A percentile compares a stretch with the other conserved stretches of the same genome.
Conservation (phyloP, 2,797 vertebrate genomes). For the Lepidocolaptes lacrymiger region DNA sequence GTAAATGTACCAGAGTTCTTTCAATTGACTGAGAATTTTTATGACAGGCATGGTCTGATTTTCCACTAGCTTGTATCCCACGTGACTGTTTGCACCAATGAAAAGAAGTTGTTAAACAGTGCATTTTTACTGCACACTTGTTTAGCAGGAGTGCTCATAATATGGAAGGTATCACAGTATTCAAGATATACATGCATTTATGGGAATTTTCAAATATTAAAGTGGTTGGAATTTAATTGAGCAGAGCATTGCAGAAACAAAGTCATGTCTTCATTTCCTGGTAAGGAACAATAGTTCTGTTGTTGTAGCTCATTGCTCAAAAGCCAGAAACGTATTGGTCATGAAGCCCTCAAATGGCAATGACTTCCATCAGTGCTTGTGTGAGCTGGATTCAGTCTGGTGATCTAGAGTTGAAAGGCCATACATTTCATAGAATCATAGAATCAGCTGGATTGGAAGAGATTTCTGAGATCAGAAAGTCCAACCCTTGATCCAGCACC, state of each 20-base stretch:
- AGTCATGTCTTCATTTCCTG: neutral
- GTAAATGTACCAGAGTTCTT: neutral
- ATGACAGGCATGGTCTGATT: neutral
- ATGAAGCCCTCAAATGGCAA: neutral
- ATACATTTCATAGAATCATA: neutral
- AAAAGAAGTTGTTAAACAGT: neutral
- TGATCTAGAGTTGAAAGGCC: neutral
- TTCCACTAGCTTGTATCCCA: neutral
- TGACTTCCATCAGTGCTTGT: neutral
- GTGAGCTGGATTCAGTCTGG: neutral
- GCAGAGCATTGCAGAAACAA: neutral
- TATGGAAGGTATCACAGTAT: neutral
- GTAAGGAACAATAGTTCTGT: neutral
- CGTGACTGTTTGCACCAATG: neutral
- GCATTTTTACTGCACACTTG: neutral
- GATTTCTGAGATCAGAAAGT: no score
- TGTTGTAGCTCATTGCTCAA: neutral
- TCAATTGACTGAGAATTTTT: neutral
- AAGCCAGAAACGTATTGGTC: neutral
- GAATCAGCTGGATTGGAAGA: no score
- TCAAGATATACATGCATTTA: neutral
- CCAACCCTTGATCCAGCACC: no score
- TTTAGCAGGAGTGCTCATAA: neutral
- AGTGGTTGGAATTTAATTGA: neutral
- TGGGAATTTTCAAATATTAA: neutral